phyloP scores from a whole-genome alignment of 2,113 vertebrate species.

The Phrynocephalus versicolor region DNA sequence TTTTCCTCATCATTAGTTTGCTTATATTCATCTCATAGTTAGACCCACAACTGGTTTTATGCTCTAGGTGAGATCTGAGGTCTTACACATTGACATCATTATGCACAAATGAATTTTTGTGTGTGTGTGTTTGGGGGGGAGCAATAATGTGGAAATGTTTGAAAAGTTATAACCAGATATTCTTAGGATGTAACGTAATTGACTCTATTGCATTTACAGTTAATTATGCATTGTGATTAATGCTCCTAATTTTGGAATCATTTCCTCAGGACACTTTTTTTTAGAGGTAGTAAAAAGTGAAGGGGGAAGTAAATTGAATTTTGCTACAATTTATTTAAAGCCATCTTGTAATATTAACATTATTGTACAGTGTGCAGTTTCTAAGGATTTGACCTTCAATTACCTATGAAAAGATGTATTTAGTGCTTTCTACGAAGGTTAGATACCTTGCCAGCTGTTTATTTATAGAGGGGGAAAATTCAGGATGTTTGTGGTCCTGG shows the following conservation, averaged over 20 bases:
- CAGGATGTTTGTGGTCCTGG: neutral
- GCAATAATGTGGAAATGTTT: conserved; percentile 53
- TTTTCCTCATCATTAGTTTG: neutral
- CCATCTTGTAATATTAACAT: conserved; percentile 31
- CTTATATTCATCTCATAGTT: neutral
- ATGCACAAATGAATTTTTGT: conserved; percentile 27
- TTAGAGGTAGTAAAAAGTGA: conserved; percentile 49
- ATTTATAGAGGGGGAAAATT: neutral
- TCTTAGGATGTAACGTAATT: conserved; percentile 52
- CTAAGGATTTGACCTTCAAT: conserved; percentile 1
- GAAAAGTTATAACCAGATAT: conserved; percentile 52
- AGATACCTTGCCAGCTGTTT: neutral
- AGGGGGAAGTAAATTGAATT: conserved; percentile 55
- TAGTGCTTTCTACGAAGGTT: neutral
- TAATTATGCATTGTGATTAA: conserved; percentile 14
- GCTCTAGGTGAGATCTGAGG: neutral
- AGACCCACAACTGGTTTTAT: neutral
- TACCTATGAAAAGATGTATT: conserved; percentile 1
- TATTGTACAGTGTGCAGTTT: neutral
- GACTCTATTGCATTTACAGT: conserved; percentile 38
- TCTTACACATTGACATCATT: conserved; percentile 31
- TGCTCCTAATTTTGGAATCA: neutral
- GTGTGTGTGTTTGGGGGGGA: conserved; percentile 31
- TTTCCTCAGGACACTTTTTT: conserved; percentile 56
- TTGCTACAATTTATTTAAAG: conserved; percentile 46